Evolutionary conservation across 1,140 invertebrate genomes (phyloP), one percentile per base, ranked within the genome.

Genomic region (Drosophila takahashii): DNA sequence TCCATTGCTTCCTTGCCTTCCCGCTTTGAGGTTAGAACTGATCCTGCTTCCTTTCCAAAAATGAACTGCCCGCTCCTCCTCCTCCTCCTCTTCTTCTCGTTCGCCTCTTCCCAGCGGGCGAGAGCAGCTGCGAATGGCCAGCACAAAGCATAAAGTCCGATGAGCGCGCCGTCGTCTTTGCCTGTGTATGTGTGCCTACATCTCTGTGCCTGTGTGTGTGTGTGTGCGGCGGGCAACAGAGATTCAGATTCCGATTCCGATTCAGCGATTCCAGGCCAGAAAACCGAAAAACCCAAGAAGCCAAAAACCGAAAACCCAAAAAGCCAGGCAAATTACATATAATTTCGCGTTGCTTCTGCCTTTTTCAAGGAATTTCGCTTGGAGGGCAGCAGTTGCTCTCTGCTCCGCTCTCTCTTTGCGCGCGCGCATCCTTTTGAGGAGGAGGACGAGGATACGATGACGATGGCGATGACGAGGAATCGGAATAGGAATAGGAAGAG

Each of bases 131-230:
- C 71, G 59, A 75, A 75, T 75, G 71, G 59, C 59, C 72, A 75
- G 71, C 72, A 44, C 51, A 75, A 75, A 75, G 72, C 71, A 27
- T 42, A 75, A 50, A 75, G 51, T 39, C 51, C 72, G 70, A 74
- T 74, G 71, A 75, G 44, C 71, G 71, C 69, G 50, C 60, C 71
- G 42, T 36, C 37, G 44, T 51, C 10, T n/a, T 34, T 13, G 41
- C 13, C 18, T 26, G 0, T 44, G 26, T 15, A 9, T 32, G 26
- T 29, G 27, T 37, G 42, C 29, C 6, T 22, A 13, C 34, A 39
- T n/a, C 2, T 52, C 29, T 42, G 6, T n/a, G 9, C 26, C n/a
- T 15, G 16, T 57, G 39, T 18, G 11, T 64, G 27, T 41, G 36
- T 32, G 34, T 27, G 39, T 65, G 58, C 53, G 34, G 42, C 22